These are phyloP conservation scores for Neria commutata DNA, from an alignment of 2,888 invertebrate genomes.

Conservation along the genomic window DNA sequence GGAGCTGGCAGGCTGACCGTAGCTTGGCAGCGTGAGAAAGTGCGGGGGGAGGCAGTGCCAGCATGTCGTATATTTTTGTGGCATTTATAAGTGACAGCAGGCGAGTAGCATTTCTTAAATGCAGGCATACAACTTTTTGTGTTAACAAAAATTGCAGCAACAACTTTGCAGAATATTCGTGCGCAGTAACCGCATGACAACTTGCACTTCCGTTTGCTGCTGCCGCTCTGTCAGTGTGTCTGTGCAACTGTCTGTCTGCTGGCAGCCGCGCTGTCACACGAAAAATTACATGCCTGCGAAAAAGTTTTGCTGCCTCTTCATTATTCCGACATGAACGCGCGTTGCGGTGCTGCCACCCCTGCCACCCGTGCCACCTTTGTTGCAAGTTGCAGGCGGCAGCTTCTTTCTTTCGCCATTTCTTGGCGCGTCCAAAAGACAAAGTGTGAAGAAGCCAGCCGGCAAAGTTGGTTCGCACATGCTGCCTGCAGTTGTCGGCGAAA, in stretches of 20 bases:
- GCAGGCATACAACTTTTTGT: too few relatives aligned
- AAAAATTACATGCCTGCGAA: slow-evolving; percentile 58
- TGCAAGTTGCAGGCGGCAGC: too few relatives aligned
- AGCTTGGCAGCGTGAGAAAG: slow-evolving; percentile 22
- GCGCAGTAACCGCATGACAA: slow-evolving; percentile 52
- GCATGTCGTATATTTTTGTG: neutral
- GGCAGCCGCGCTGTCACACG: slow-evolving; percentile 55
- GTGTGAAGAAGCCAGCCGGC: neutral
- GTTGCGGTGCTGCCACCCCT: neutral
- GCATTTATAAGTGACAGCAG: slow-evolving; percentile 10
- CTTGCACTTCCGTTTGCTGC: slow-evolving; percentile 40
- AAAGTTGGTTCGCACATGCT: slow-evolving; percentile 13
- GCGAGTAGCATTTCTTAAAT: too few relatives aligned
- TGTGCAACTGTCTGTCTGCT: neutral
- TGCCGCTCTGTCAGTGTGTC: neutral
- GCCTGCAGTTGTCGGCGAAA: slow-evolving; percentile 28
- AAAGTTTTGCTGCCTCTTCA: slow-evolving; percentile 59
- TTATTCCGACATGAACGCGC: slow-evolving; percentile 54
- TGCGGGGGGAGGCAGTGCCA: neutral
- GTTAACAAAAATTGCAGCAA: neutral
- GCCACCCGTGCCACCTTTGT: neutral
- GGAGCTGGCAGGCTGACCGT: neutral
- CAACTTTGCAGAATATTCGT: slow-evolving; percentile 38
- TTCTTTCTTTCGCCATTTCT: slow-evolving; percentile 1
- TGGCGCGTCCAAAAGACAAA: neutral